phyloP scores from a whole-genome alignment of 2,888 invertebrate species.

The Chrysomela aeneicollis region DNA sequence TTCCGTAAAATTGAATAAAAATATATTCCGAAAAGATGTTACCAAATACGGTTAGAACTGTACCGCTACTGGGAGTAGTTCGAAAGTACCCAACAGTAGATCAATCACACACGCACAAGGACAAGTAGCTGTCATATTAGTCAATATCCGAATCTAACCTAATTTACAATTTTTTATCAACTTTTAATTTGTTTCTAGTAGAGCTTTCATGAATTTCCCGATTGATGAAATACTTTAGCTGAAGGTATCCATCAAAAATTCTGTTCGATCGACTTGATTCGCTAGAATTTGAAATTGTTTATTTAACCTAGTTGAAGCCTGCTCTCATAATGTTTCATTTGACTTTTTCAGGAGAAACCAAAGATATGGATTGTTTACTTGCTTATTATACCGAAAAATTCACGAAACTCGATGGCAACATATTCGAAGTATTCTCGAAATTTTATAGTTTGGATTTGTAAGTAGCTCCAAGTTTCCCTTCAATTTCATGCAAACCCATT shows the following conservation, averaged over 20 bases:
- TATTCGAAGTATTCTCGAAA: conserved; percentile 51
- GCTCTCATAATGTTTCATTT: conserved; percentile 14
- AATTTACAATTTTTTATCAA: conserved; percentile 27
- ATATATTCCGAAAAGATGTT: too few species aligned
- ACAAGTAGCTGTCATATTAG: conserved; percentile 28
- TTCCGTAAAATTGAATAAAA: too few species aligned
- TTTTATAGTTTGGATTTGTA: conserved; percentile 52
- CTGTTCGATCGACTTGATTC: background rate
- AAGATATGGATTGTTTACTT: conserved; percentile 51
- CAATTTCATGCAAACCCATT: conserved; percentile 1
- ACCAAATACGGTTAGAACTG: too few species aligned
- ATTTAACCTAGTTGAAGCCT: conserved; percentile 2
- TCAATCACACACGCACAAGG: conserved; percentile 10
- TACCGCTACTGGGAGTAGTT: background rate
- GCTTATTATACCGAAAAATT: conserved; percentile 51
- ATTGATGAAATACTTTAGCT: conserved; percentile 14
- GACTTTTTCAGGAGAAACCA: conserved; percentile 22
- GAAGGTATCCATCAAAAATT: conserved; percentile 14
- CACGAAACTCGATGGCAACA: conserved; percentile 50
- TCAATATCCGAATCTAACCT: conserved; percentile 32
- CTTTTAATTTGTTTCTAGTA: conserved; percentile 38
- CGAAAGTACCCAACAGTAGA: background rate
- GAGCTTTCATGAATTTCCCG: conserved; percentile 27
- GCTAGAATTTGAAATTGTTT: background rate
- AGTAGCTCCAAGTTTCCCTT: conserved; percentile 28